Base-by-base conservation (phyloP, 2,113 vertebrate genomes). In the Bostrychus sinensis region DNA sequence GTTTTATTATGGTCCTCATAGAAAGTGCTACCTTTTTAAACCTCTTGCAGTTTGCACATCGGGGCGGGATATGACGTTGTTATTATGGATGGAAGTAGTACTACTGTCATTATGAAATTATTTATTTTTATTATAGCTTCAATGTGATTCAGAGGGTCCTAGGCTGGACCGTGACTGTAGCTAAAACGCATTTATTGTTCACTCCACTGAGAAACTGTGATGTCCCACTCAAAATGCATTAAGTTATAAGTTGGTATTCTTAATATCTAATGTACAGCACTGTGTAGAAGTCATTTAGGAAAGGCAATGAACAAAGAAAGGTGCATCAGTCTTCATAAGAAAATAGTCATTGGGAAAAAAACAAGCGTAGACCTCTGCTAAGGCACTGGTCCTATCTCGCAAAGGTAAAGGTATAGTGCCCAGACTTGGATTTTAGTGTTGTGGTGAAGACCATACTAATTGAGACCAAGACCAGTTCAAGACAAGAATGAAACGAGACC, bases 51-150 rank as follows among this genome's bases (percentile, higher is more conserved):
- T 88, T 87, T 91, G 87, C 87, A 90, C 85, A 89, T 67, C 76
- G 57, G 85, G 67, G 71, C 70, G 73, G 80, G 80, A 32, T 36
- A 10, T 16, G 43, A 58, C 34, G 69, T 26, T 3, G n/a, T n/a
- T n/a, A n/a, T n/a, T n/a, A n/a, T n/a, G 25, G n/a, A 57, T 83
- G 72, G 72, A 87, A 87, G 83, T 89, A 62, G 72, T 82, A 85
- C 91, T 91, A 86, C 86, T 88, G 86, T 89, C 65, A 78, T 83
- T 86, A 62, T 78, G 78, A 63, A 87, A 50, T 78, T 87, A 93
- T 92, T 93, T 92, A 92, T 93, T 93, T 91, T 78, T 64, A 79
- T 80, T 72, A 72, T n/a, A 57, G 58, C 51, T 75, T 62, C 72
- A 56, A 77, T 80, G 0, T 25, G 62, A 83, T 75, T 57, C 3